Percentiles rank a stretch among this genome's conserved stretches.
These are phyloP conservation scores for Limonius californicus DNA, from an alignment of 1,140 invertebrate species.

Conservation along the genomic window DNA sequence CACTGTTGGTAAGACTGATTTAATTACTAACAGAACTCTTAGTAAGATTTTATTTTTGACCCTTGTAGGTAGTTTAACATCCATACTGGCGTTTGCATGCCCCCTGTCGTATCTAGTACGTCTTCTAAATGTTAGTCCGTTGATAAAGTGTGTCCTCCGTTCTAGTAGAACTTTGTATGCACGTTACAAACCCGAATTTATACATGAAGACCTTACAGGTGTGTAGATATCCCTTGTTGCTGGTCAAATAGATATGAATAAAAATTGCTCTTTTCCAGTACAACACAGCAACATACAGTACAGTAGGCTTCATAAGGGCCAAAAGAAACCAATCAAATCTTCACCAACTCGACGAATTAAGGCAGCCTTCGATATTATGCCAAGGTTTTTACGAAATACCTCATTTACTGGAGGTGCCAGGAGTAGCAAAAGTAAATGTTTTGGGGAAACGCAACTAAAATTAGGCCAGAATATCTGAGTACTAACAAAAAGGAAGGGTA, in stretches of 20 bases:
- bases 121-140: slow-evolving; percentile 35
- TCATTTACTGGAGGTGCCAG: background rate
- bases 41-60: background rate
- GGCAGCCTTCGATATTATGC: slow-evolving; percentile 10
- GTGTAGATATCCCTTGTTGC: background rate
- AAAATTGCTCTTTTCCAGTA: slow-evolving; percentile 17
- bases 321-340: slow-evolving; percentile 13
- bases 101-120: slow-evolving; percentile 49
- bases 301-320: slow-evolving; percentile 22
- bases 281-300: slow-evolving; percentile 23
- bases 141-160: slow-evolving; percentile 37
- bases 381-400: background rate
- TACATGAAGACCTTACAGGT: slow-evolving; percentile 16
- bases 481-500: no score
- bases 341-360: background rate
- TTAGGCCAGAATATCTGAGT: no score
- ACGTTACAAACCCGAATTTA: slow-evolving; percentile 39
- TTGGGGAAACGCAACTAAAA: no score
- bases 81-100: slow-evolving; percentile 64
- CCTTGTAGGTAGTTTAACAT: slow-evolving; percentile 58
- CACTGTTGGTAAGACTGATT: slow-evolving; percentile 51
- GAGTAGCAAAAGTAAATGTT: background rate
- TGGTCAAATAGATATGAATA: no score
- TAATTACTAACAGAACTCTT: background rate
- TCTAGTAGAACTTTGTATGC: slow-evolving; percentile 33